Percentiles rank a stretch among this genome's conserved stretches.
These are phyloP conservation scores for Esox lucius DNA, from an alignment of 2,797 vertebrate genomes.

Conservation along the genomic window DNA sequence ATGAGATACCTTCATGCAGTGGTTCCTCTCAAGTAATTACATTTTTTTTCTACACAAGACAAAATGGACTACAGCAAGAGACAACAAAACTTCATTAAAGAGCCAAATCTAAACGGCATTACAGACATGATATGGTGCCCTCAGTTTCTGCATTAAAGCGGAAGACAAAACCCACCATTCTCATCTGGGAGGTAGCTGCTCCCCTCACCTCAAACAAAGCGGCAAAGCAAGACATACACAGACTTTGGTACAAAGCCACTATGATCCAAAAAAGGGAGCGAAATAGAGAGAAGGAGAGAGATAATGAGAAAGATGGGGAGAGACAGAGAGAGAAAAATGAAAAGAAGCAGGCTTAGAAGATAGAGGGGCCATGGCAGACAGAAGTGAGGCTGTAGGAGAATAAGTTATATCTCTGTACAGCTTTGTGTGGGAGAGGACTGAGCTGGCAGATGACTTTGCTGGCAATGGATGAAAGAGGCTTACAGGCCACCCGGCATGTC, in stretches of 20 bases:
- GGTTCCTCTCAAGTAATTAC: conserved; percentile 65
- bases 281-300: conserved; percentile 22
- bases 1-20: conserved; percentile 64
- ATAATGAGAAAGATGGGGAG: conserved; percentile 33
- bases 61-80: conserved; percentile 57
- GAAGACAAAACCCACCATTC: conserved; percentile 21
- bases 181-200: conserved; percentile 30
- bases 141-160: background rate
- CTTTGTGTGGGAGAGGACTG: conserved; percentile 71
- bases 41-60: conserved; percentile 48
- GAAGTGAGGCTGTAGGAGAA: conserved; percentile 56
- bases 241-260: conserved; percentile 16
- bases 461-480: conserved; percentile 70
- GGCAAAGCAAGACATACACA: conserved; percentile 34
- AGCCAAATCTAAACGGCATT: conserved; percentile 39
- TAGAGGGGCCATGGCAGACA: conserved; percentile 48
- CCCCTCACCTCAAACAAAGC: conserved; percentile 29
- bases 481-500: conserved; percentile 65
- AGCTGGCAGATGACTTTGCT: conserved; percentile 71
- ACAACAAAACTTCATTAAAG: conserved; percentile 60
- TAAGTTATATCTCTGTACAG: conserved; percentile 55
- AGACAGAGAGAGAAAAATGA: conserved; percentile 38
- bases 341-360: conserved; percentile 19
- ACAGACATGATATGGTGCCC: conserved; percentile 25
- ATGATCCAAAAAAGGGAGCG: conserved; percentile 8